Base-by-base conservation (phyloP, 1,140 invertebrate genomes). In the Ganaspis sp. region DNA sequence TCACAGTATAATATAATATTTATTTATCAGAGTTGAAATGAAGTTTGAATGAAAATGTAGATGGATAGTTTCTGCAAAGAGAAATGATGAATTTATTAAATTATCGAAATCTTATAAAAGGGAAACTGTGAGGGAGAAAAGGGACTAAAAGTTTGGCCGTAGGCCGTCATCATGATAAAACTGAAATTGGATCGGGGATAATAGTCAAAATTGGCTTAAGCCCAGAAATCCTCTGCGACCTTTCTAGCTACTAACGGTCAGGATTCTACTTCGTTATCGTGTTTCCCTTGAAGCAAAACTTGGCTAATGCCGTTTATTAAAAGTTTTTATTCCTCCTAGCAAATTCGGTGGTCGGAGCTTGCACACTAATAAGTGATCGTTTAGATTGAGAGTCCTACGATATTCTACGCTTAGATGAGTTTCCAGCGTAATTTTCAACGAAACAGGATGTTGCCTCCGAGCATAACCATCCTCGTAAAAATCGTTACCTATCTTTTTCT, bases 151-250 rank as follows among this genome's bases (percentile, higher is more conserved):
- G 19, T 54, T 54, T 54, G 69, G 69, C 12, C 58, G 64, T 74
- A 70, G 64, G 40, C 58, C 23, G 37, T 70, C 70, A 80, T 77
- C 42, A 49, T 45, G 77, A 72, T 77, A 74, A 82, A 86, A 83
- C 81, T 87, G 76, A 87, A 86, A 88, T 88, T 87, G 82, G 82
- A 87, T 89, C 81, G 81, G 74, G 81, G 78, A 79, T 87, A 87
- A 87, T 87, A 85, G 70, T 81, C 75, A 81, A 86, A 88, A 88
- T 88, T 86, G 85, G 85, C 81, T 88, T 87, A 86, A 85, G 84
- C 72, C 77, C 76, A 79, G 77, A 81, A 70, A 80, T 77, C 81
- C 76, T 54, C 78, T 78, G 83, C 78, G 75, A 83, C 78, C 80
- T 86, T 84, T 85, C 74, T 81, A 77, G 80, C 79, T 86, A 77